Base-by-base conservation (phyloP, 2,113 vertebrate species). In the Xenopus borealis region DNA sequence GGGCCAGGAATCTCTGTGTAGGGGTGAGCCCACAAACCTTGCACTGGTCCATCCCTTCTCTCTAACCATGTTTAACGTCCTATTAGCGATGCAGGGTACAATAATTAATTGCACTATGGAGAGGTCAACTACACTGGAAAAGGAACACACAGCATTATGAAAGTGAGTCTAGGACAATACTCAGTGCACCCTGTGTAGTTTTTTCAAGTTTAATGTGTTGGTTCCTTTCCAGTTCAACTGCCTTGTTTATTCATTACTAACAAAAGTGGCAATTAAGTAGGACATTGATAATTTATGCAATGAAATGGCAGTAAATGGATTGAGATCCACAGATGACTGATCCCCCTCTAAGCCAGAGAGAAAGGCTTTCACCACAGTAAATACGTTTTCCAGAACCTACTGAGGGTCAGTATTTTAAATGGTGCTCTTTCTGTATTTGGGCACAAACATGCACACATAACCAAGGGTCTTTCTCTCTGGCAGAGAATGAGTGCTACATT, bases 1-100 rank as follows among this genome's bases (percentile, higher is more conserved):
- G 87, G 85, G 85, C 89, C 89, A 92, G 91, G 91, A 93, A 90
- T 90, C 92, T 91, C 87, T 85, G 77, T 0, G 3, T 73, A 80
- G 1, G 71, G 89, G 86, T 89, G 91, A 91, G 91, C 92, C 90
- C 87, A 69, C 82, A 88, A 89, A 88, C 76, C 18, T 55, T 58
- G 59, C 20, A 20, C 11, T 8, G 23, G 33, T 69, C 14, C 20
- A 57, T 64, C 67, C 47, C 19, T 9, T 62, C 61, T 23, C 58
- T 62, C 61, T 77, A 77, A 67, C 64, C 23, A 33, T 23, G 33
- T 47, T 19, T 62, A 68, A 50, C 27, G n/a, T 33, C 46, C 40
- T 59, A 67, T 19, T 23, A 50, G 50, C 50, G 44, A 50, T 12
- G 46, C 11, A 50, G 45, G 19, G 50, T 47, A 55, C 17, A 66